Evolutionary conservation across 2,888 invertebrate species (phyloP).

Genomic region (Plebejus melissa): DNA sequence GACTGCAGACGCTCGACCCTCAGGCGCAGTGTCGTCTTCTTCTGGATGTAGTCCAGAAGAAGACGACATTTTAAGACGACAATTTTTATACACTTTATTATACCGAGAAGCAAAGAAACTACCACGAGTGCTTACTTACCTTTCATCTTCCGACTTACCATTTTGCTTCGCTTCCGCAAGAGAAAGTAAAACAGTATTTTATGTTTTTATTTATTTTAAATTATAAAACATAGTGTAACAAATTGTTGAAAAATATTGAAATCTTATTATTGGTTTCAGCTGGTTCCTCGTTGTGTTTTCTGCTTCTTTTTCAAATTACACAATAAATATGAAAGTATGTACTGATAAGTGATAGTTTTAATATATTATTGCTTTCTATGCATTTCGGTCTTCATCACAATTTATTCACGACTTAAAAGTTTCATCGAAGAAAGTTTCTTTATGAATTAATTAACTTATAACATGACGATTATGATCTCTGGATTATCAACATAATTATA

Average conservation of each 20-base stretch:
- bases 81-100: not conserved
- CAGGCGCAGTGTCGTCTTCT: too few relatives aligned
- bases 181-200: conserved; percentile 27
- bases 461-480: too few relatives aligned
- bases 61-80: not conserved
- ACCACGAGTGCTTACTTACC: conserved; percentile 11
- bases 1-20: too few relatives aligned
- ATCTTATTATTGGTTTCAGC: not conserved
- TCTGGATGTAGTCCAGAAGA: too few relatives aligned
- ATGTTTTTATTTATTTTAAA: conserved; percentile 28
- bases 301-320: not conserved
- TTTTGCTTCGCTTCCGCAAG: conserved; percentile 27
- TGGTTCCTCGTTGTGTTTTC: not conserved
- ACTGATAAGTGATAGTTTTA: too few relatives aligned
- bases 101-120: not conserved
- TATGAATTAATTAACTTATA: too few relatives aligned
- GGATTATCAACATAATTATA: too few relatives aligned
- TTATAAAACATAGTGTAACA: conserved; percentile 27
- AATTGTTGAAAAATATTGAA: not conserved
- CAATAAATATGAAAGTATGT: not conserved
- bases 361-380: too few relatives aligned
- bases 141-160: conserved; percentile 20
- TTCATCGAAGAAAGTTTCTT: too few relatives aligned
- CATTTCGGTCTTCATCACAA: too few relatives aligned
- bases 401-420: too few relatives aligned